These are phyloP conservation scores for Platycnemis pennipes DNA, from an alignment of 2,888 invertebrate species.

Conservation along the genomic window DNA sequence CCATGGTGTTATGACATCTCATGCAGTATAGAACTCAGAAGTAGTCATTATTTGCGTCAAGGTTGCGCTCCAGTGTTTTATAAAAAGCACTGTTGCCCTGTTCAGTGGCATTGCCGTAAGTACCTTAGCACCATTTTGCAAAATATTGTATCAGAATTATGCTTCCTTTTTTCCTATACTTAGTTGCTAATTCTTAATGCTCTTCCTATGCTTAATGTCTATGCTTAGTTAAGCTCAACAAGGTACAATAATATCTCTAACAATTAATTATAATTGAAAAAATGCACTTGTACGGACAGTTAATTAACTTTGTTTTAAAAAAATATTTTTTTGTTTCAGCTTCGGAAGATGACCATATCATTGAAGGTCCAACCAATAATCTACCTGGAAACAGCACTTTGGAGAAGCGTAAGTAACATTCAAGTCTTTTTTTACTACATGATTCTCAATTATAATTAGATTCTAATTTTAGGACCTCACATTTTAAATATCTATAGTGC, in stretches of 20 bases:
- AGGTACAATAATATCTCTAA: too few relatives aligned
- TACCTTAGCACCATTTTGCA: neutral
- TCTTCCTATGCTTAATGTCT: too few relatives aligned
- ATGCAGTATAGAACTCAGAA: slow-evolving; percentile 72
- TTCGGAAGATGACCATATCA: neutral
- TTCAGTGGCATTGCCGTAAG: slow-evolving; percentile 73
- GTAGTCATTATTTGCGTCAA: slow-evolving; percentile 70
- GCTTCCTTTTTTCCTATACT: neutral
- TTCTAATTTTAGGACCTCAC: neutral
- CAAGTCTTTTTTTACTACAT: neutral
- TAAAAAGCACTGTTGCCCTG: slow-evolving; percentile 73
- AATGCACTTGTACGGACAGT: too few relatives aligned
- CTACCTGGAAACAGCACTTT: neutral
- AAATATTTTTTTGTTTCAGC: neutral
- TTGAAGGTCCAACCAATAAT: neutral
- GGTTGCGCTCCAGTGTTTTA: slow-evolving; percentile 74
- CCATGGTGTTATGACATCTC: slow-evolving; percentile 72
- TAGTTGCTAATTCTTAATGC: too few relatives aligned
- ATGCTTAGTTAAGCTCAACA: too few relatives aligned
- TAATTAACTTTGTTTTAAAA: neutral
- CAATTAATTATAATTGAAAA: too few relatives aligned
- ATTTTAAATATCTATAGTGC: neutral
- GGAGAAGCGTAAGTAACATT: too few relatives aligned
- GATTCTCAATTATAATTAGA: neutral
- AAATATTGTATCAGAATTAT: neutral